Conservation (phyloP, 1,140 invertebrate genomes). For the Tetramorium parvispinum region DNA sequence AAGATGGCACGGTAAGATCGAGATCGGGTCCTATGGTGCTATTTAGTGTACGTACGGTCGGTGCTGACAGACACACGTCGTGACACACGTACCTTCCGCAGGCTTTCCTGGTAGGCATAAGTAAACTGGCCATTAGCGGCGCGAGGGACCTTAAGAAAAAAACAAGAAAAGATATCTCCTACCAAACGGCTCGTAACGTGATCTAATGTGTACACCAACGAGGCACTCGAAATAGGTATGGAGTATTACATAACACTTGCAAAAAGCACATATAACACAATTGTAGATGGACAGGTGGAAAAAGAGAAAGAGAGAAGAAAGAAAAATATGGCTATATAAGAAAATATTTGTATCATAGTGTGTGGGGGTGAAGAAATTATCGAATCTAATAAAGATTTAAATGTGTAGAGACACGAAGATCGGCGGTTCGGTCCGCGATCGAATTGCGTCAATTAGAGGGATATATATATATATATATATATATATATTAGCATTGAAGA, state of each 20-base stretch:
- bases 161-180: conserved; percentile 83
- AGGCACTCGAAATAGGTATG: conserved; percentile 69
- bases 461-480: neutral
- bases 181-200: conserved; percentile 78
- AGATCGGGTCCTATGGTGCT: conserved; percentile 63
- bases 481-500: neutral
- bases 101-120: conserved; percentile 86
- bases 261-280: conserved; percentile 75
- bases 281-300: conserved; percentile 30
- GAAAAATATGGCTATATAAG: neutral
- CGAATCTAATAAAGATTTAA: neutral
- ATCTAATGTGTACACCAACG: conserved; percentile 77
- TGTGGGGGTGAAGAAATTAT: conserved; percentile 2
- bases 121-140: conserved; percentile 85
- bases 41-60: conserved; percentile 79
- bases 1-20: conserved; percentile 12
- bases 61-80: conserved; percentile 70
- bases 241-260: conserved; percentile 71
- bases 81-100: conserved; percentile 85
- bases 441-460: neutral
- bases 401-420: conserved; percentile 68
- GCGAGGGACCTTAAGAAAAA: conserved; percentile 85
- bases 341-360: conserved; percentile 18
- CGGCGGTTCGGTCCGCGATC: conserved; percentile 10
- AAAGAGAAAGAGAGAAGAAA: conserved; percentile 24